Percentiles rank a stretch among this genome's conserved stretches.
These are phyloP conservation scores for Sebastes vulpes DNA, from an alignment of 2,797 vertebrate species.

Conservation along the genomic window DNA sequence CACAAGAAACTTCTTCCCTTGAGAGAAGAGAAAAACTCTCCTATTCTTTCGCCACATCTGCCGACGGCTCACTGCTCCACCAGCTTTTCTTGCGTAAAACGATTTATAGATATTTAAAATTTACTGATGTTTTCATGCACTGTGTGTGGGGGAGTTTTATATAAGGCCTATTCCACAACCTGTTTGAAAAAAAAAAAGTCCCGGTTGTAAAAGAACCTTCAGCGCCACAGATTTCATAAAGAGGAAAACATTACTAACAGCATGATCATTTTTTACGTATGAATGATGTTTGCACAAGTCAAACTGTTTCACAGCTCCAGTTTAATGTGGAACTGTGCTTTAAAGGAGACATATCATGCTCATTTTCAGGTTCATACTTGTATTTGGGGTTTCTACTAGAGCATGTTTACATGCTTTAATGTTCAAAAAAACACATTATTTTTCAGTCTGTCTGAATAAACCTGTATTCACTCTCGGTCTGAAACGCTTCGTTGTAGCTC, in stretches of 20 bases:
- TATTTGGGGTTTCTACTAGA: background rate
- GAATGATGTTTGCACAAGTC: constrained; percentile 61
- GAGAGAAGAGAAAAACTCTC: constrained; percentile 87
- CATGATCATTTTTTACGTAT: constrained; percentile 46
- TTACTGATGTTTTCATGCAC: constrained; percentile 90
- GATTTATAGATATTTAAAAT: constrained; percentile 93
- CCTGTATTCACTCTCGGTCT: too few species aligned
- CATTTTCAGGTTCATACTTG: background rate
- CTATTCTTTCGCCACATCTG: constrained; percentile 88
- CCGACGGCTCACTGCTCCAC: constrained; percentile 88
- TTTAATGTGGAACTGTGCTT: constrained; percentile 50
- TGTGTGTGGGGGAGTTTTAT: constrained; percentile 76
- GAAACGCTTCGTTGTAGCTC: too few species aligned
- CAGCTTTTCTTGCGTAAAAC: constrained; percentile 89
- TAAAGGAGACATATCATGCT: constrained; percentile 1
- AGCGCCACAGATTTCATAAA: constrained; percentile 78
- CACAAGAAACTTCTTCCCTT: constrained; percentile 88
- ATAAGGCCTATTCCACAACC: constrained; percentile 82
- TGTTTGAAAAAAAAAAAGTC: constrained; percentile 50
- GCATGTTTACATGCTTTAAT: background rate
- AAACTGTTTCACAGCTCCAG: constrained; percentile 56
- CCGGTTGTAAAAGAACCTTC: constrained; percentile 68
- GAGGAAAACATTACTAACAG: constrained; percentile 67
- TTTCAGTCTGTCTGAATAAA: too few species aligned
- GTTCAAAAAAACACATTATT: background rate